Evolutionary conservation across 2,888 invertebrate species (phyloP).

Genomic region (Teinopalpus imperialis): DNA sequence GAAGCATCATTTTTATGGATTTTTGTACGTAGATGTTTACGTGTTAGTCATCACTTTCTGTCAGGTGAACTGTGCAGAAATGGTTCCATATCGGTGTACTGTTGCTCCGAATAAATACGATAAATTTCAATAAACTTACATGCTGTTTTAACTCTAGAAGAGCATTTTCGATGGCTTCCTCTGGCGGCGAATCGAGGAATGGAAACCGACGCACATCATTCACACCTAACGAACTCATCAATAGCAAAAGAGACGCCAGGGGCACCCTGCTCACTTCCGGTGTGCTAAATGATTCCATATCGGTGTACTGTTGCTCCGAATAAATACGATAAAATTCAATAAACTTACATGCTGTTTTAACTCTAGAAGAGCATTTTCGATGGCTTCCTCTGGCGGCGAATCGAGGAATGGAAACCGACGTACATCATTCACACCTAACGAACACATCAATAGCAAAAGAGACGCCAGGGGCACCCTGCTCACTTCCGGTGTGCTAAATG

Average conservation of each 20-base stretch:
- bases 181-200: slow-evolving; percentile 95
- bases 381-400: slow-evolving; percentile 90
- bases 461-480: slow-evolving; percentile 97
- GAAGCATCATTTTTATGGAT: no score
- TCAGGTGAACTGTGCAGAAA: no score
- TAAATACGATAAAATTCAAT: no score
- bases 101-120: no score
- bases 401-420: slow-evolving; percentile 97
- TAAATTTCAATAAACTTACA: no score
- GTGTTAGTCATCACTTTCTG: no score
- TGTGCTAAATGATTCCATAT: no score
- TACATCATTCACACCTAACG: slow-evolving; percentile 95
- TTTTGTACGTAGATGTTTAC: no score
- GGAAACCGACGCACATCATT: slow-evolving; percentile 95
- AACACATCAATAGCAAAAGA: slow-evolving; percentile 94
- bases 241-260: slow-evolving; percentile 93
- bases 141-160: slow-evolving; percentile 93
- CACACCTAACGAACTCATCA: slow-evolving; percentile 97
- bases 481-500: slow-evolving; percentile 96
- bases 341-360: slow-evolving; percentile 91
- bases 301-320: no score
- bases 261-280: slow-evolving; percentile 98
- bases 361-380: slow-evolving; percentile 93
- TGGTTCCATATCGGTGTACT: no score
- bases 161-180: slow-evolving; percentile 92